These are phyloP conservation scores for Recurvirostra avosetta DNA, from an alignment of 2,113 vertebrate genomes.

Conservation along the genomic window DNA sequence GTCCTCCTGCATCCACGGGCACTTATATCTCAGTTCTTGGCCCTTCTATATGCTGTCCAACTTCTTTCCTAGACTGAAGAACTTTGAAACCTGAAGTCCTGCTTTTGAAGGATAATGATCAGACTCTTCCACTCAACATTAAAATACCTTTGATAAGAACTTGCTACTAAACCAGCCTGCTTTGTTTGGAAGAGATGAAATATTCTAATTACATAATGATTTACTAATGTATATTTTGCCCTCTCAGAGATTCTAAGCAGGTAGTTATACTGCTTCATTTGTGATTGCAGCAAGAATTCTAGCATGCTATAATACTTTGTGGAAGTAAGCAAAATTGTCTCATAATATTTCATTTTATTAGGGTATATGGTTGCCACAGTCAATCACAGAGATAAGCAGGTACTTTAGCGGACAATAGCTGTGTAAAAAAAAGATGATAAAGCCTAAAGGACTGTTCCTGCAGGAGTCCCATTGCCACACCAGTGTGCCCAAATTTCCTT, in stretches of 20 bases:
- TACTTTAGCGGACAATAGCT: neutral
- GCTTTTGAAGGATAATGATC: neutral
- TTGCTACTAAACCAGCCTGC: neutral
- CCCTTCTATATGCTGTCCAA: neutral
- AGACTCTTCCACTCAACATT: neutral
- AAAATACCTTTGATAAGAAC: neutral
- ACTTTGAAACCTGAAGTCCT: slow-evolving; percentile 35
- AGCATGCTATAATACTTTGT: neutral
- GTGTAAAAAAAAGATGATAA: neutral
- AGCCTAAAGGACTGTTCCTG: neutral
- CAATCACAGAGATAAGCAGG: neutral
- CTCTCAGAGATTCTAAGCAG: neutral
- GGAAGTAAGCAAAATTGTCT: neutral
- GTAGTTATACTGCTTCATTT: neutral
- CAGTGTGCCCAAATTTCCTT: neutral
- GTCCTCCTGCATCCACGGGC: neutral
- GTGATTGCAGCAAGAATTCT: neutral
- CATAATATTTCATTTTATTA: neutral
- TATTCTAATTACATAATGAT: neutral
- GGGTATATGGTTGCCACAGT: neutral
- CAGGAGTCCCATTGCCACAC: neutral
- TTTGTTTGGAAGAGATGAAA: neutral
- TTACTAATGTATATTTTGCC: neutral
- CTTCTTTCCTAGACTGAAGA: slow-evolving; percentile 12
- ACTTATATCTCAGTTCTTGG: slow-evolving; percentile 8